phyloP scores from a whole-genome alignment of 2,888 invertebrate species.

The Drosophila koepferae region DNA sequence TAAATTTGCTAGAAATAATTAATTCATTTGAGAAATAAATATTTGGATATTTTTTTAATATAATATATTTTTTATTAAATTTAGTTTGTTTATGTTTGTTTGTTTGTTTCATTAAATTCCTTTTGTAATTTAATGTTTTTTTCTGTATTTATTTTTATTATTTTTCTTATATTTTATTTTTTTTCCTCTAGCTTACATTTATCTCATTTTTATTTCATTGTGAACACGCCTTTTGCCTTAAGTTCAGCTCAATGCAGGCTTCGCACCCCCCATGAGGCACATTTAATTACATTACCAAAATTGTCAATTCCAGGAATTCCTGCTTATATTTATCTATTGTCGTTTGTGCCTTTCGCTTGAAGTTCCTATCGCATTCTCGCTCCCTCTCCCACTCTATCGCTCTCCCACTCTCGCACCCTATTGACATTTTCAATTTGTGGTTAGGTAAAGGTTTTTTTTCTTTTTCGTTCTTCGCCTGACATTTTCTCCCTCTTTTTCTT shows the following conservation, averaged over 20 bases:
- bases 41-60: too few species aligned
- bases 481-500: constrained; percentile 3
- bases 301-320: constrained; percentile 33
- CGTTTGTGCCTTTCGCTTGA: constrained; percentile 21
- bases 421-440: constrained; percentile 29
- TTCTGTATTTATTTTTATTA: too few species aligned
- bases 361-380: constrained; percentile 24
- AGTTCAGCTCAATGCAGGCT: neutral
- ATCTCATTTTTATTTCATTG: neutral
- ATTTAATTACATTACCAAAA: constrained; percentile 34
- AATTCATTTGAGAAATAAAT: too few species aligned
- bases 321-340: constrained; percentile 32
- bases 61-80: too few species aligned
- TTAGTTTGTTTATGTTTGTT: too few species aligned
- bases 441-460: constrained; percentile 12
- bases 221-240: neutral
- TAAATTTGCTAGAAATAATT: too few species aligned
- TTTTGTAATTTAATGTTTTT: too few species aligned
- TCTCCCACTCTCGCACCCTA: neutral
- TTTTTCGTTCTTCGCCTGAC: constrained; percentile 4
- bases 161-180: neutral
- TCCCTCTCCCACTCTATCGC: neutral
- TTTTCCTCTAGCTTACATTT: neutral
- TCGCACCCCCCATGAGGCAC: constrained; percentile 1
- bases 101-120: too few species aligned